Base-by-base conservation (phyloP, 2,113 vertebrate genomes). In the Haplochromis burtoni region DNA sequence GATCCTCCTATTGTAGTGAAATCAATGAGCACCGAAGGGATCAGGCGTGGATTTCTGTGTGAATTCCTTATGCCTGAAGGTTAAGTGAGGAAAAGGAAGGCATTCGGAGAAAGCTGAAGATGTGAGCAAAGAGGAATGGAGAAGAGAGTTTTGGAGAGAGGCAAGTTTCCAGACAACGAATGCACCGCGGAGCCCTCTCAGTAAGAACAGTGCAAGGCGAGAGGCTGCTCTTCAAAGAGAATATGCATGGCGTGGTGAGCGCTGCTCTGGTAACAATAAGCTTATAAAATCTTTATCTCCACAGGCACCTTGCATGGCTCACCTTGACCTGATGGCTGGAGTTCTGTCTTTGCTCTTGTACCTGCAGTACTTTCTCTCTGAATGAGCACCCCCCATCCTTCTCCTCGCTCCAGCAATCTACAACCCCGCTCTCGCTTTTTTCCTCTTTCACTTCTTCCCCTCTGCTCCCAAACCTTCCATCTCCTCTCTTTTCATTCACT, bases 211-310 rank as follows among this genome's bases (percentile, higher is more conserved):
- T 81, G 79, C 84, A 54, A 86, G 87, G 83, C 88, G 76, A 81
- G 87, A 87, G 87, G 13, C 80, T 88, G 84, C 53, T 94, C 91
- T 93, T 94, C 93, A 95, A 95, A 95, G 89, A 91, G 95, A 95
- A 94, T 95, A 95, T 95, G 95, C 92, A 93, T 89, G 92, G 81
- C 8, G 19, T 85, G 91, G 89, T 81, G 93, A 94, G 89, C 80
- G 9, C 54, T 47, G 85, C 90, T 92, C 90, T 88, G 88, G 88
- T 90, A 95, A 94, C 92, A 92, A 95, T 95, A 85, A 63, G 90
- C 86, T 51, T 93, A 89, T 92, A 92, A 94, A 95, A 94, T 93
- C 91, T 93, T 91, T 87, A 95, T 94, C 94, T 95, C 93, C 92
- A 94, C 93, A 91, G 93, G 93, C 91, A 86, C 10, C 91, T 42